Conservation (phyloP, 2,797 vertebrate genomes). For the Myotis planiceps region DNA sequence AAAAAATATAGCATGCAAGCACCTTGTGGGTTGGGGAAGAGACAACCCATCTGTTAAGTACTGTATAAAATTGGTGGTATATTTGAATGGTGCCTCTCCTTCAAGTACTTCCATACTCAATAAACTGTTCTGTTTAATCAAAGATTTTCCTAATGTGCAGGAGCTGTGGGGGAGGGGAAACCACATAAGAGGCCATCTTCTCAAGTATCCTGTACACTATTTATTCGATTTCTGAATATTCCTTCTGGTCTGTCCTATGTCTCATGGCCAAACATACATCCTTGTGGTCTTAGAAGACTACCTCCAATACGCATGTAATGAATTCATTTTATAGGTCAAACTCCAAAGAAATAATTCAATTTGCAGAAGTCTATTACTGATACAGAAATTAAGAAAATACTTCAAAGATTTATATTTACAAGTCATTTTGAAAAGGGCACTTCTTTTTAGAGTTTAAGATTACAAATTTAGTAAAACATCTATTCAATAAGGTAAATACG, state of each 20-base stretch:
- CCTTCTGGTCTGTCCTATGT: constrained; percentile 32
- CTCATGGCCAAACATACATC: constrained; percentile 40
- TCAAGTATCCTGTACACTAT: constrained; percentile 21
- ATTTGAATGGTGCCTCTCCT: constrained; percentile 12
- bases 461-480: constrained; percentile 80
- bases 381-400: constrained; percentile 36
- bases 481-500: constrained; percentile 83
- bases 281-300: constrained; percentile 49
- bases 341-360: constrained; percentile 34
- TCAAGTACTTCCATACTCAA: constrained; percentile 17
- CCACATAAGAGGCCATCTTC: constrained; percentile 2
- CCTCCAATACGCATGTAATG: background rate
- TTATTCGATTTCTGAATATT: constrained; percentile 52
- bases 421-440: constrained; percentile 47
- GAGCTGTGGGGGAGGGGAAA: background rate
- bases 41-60: background rate
- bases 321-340: constrained; percentile 51
- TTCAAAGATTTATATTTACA: constrained; percentile 32
- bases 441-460: constrained; percentile 67
- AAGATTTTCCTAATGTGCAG: constrained; percentile 4
- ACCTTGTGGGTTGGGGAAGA: background rate
- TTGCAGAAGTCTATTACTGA: constrained; percentile 33
- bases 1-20: background rate
- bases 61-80: background rate
- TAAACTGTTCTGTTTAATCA: constrained; percentile 54